phyloP scores from a whole-genome alignment of 1,140 invertebrate species.

The Drosophila lini region DNA sequence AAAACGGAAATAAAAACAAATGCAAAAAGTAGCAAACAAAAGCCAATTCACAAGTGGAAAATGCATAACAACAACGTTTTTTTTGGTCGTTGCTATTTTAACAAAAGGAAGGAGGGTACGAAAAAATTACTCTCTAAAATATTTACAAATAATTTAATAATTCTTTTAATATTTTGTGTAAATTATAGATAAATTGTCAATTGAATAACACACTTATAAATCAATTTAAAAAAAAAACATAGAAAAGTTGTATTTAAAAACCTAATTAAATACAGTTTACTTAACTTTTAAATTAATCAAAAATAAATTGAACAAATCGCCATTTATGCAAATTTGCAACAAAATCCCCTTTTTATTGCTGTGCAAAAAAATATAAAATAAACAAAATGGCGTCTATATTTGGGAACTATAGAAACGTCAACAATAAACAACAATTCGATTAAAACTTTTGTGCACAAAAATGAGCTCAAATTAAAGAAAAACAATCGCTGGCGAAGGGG shows the following conservation, averaged over 20 bases:
- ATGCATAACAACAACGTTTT: conserved; percentile 66
- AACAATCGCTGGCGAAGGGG: conserved; percentile 50
- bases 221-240: neutral
- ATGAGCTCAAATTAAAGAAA: conserved; percentile 77
- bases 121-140: neutral
- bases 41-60: conserved; percentile 57
- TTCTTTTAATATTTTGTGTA: neutral
- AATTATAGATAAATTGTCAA: neutral
- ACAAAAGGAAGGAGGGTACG: conserved; percentile 38
- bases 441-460: conserved; percentile 73
- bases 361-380: conserved; percentile 39
- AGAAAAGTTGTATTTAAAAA: neutral
- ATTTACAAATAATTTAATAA: neutral
- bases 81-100: conserved; percentile 12
- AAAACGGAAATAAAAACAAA: conserved; percentile 39
- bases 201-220: neutral
- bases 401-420: conserved; percentile 22
- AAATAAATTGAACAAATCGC: neutral
- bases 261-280: neutral
- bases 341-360: conserved; percentile 29
- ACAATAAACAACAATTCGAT: conserved; percentile 74
- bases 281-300: no score
- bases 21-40: conserved; percentile 43
- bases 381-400: conserved; percentile 69
- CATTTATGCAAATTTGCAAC: neutral